Base-by-base conservation (phyloP, 2,113 vertebrate genomes). In the Telmatochromis bifrenatus region DNA sequence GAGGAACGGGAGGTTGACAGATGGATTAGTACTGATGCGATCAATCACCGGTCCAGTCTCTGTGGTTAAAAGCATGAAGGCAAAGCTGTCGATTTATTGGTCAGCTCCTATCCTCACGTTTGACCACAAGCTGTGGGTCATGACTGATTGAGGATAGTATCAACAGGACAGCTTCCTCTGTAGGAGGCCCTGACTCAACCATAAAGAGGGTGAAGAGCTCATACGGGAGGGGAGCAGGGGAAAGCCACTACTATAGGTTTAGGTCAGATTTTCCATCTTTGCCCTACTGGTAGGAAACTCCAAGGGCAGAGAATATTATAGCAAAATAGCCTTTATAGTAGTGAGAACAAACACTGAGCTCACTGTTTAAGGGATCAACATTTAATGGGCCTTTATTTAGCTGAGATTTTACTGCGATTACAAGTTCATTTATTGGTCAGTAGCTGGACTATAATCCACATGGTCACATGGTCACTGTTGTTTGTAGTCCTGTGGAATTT, bases 221-320 rank as follows among this genome's bases (percentile, higher is more conserved):
- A 45, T 17, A 45, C 0, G 8, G 21, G 37, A 26, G 37, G 35
- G 37, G 37, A 13, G 37, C 65, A 70, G n/a, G 37, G 65, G 2
- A 73, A 26, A 73, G 13, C 21, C 21, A 10, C 37, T 70, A 42
- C 8, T 0, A 17, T 10, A 60, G 56, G 28, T 31, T 58, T 58
- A 35, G 33, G 19, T 37, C 19, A 37, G 60, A n/a, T 65, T 37
- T 21, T 37, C 11, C 0, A 0, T 70, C 33, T 31, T 17, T 60
- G 28, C 31, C 28, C 58, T 19, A 0, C 49, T 58, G 56, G 11
- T 23, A 15, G 65, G 37, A 42, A 23, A 42, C 37, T 70, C 65
- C n/a, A 9, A 23, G 37, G 37, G 37, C 12, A 42, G 62, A 58
- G 0, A 62, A 10, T 12, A 35, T 65, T 65, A 65, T 35, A 65